phyloP scores from a whole-genome alignment of 2,113 vertebrate genomes.

The Addax nasomaculatus region DNA sequence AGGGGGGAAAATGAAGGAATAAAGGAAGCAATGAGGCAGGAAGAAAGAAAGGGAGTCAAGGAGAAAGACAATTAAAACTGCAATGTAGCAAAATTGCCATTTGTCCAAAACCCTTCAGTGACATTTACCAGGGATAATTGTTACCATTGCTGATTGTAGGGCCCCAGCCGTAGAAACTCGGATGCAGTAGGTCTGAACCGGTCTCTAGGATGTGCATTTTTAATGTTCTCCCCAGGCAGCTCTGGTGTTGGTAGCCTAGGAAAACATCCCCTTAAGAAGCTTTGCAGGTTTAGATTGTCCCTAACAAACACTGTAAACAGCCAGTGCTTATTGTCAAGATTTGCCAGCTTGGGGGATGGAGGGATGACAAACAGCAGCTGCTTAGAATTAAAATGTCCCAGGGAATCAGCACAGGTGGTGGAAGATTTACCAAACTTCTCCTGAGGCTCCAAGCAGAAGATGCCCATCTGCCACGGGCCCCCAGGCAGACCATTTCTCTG shows the following conservation, averaged over 20 bases:
- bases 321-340: conserved; percentile 2
- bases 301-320: conserved; percentile 20
- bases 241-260: not conserved
- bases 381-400: not conserved
- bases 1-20: not conserved
- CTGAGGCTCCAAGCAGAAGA: not conserved
- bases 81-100: not conserved
- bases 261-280: not conserved
- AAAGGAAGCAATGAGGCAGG: not conserved
- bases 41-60: fast-evolving
- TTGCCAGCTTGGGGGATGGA: conserved; percentile 43
- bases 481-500: not conserved
- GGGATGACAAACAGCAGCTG: conserved; percentile 55
- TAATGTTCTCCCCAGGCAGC: not conserved
- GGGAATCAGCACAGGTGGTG: conserved; percentile 49
- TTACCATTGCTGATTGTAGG: not conserved
- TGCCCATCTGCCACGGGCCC: not conserved
- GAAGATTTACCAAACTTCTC: conserved; percentile 27
- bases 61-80: not conserved
- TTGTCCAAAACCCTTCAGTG: not conserved
- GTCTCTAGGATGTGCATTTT: not conserved
- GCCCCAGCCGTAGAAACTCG: not conserved
- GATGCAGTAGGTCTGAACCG: not conserved
- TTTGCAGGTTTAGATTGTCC: not conserved
- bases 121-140: not conserved